Conservation (phyloP, 2,888 invertebrate genomes). For the Tinea pellionella region DNA sequence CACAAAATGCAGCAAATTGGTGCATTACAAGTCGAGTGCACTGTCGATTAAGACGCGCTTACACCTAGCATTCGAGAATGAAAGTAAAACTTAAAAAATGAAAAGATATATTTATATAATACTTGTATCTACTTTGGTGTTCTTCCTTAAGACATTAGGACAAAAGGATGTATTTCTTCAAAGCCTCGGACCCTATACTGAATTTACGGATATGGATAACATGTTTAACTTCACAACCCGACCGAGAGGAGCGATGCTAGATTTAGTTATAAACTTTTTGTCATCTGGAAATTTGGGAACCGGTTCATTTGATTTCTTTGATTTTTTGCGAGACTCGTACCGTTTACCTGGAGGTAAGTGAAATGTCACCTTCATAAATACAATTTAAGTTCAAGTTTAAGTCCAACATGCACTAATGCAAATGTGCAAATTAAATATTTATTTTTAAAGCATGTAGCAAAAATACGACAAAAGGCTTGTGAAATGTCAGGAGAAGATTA, state of each 20-base stretch:
- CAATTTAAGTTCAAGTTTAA: no score
- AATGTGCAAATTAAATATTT: no score
- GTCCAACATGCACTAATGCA: no score
- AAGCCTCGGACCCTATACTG: conserved; percentile 15
- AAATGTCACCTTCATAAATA: neutral
- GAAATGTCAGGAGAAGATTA: neutral
- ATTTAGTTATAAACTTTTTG: conserved; percentile 15
- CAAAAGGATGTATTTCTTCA: conserved; percentile 5
- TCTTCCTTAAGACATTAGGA: neutral
- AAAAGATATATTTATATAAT: neutral
- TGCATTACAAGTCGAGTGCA: conserved; percentile 7
- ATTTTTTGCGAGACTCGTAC: conserved; percentile 18
- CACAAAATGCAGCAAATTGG: neutral
- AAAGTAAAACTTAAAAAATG: neutral
- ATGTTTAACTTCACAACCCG: conserved; percentile 5
- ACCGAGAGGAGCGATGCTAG: conserved; percentile 17
- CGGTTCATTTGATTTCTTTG: conserved; percentile 16
- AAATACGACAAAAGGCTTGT: neutral
- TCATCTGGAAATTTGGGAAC: conserved; percentile 3
- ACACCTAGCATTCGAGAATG: neutral
- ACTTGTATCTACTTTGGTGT: neutral
- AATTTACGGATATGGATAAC: conserved; percentile 14
- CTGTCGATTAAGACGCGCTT: neutral
- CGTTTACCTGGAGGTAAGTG: conserved; percentile 18
- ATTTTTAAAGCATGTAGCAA: no score